A percentile compares a stretch with the other conserved stretches of the same genome.
Conservation (phyloP, 2,888 invertebrate genomes). For the Dromius quadrimaculatus region DNA sequence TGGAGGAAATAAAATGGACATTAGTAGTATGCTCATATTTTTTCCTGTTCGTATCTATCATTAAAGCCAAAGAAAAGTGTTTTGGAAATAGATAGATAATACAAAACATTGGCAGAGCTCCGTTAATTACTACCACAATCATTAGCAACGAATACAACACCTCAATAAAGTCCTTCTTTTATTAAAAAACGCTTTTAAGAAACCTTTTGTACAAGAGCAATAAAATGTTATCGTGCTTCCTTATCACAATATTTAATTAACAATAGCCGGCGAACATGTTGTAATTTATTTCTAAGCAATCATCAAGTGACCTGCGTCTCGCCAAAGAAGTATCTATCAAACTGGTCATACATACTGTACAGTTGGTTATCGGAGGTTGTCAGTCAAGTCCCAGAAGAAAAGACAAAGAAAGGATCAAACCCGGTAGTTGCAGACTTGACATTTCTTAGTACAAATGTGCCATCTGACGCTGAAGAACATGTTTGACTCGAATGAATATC, state of each 20-base stretch:
- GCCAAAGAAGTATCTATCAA: constrained; percentile 9
- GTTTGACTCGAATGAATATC: too few species aligned
- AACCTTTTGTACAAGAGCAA: constrained; percentile 19
- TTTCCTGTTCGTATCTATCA: too few species aligned
- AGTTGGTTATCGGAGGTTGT: too few species aligned
- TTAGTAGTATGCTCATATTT: too few species aligned
- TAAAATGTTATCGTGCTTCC: constrained; percentile 19
- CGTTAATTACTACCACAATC: constrained; percentile 24
- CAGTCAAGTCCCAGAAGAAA: constrained; percentile 8
- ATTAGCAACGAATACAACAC: constrained; percentile 9
- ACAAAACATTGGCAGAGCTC: background rate
- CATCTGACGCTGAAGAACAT: constrained; percentile 6
- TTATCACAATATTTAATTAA: constrained; percentile 39
- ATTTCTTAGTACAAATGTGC: background rate
- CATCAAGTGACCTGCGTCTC: constrained; percentile 1
- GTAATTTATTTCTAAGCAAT: constrained; percentile 18
- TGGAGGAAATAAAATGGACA: too few species aligned
- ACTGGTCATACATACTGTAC: constrained; percentile 6
- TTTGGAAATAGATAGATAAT: background rate
- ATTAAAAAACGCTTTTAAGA: constrained; percentile 33
- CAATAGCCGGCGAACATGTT: constrained; percentile 21
- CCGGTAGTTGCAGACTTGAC: constrained; percentile 12
- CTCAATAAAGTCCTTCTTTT: constrained; percentile 13
- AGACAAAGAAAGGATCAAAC: constrained; percentile 1
- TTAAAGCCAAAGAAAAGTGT: too few species aligned